These are phyloP conservation scores for Tipula unca DNA, from an alignment of 2,888 invertebrate genomes.

Conservation along the genomic window DNA sequence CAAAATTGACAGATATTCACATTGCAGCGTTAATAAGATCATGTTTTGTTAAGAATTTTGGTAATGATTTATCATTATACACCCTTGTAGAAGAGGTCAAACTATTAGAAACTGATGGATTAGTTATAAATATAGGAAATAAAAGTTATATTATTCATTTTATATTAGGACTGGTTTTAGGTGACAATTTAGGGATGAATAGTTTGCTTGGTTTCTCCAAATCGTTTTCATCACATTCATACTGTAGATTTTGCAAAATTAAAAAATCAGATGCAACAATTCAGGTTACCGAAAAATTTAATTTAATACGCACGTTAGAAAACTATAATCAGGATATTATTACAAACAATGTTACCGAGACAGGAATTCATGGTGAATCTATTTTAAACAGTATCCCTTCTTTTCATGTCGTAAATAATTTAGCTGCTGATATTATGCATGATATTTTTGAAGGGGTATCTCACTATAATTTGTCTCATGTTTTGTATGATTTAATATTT, in stretches of 20 bases:
- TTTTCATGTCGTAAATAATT: slow-evolving; percentile 20
- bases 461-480: slow-evolving; percentile 17
- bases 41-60: neutral
- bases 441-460: slow-evolving; percentile 21
- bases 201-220: neutral
- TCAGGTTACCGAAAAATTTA: neutral
- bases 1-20: neutral
- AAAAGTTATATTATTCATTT: neutral
- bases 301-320: neutral
- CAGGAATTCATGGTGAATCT: neutral
- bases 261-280: neutral
- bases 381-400: slow-evolving; percentile 20
- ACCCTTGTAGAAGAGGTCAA: neutral
- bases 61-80: neutral
- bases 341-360: neutral
- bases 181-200: slow-evolving; percentile 16
- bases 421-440: slow-evolving; percentile 21
- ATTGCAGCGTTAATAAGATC: neutral
- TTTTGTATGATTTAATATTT: slow-evolving; percentile 17
- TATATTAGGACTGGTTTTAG: neutral
- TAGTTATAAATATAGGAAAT: neutral
- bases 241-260: slow-evolving; percentile 16
- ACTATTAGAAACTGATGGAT: neutral
- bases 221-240: neutral
- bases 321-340: neutral